A percentile compares a stretch with the other conserved stretches of the same genome.
Conservation (phyloP, 2,113 vertebrate genomes). For the Clarias gariepinus region DNA sequence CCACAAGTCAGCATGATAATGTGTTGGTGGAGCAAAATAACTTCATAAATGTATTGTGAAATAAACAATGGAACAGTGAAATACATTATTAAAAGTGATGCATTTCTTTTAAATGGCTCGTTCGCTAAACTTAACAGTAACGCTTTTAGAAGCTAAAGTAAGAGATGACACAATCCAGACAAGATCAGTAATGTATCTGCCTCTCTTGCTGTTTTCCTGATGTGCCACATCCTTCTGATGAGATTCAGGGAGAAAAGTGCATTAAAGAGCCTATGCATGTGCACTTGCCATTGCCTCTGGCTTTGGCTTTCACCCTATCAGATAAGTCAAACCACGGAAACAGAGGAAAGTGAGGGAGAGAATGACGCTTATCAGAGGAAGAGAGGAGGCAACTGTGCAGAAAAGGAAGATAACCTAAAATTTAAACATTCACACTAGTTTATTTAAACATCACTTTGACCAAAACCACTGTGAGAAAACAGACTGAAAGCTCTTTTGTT, state of each 20-base stretch:
- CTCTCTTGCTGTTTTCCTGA: constrained; percentile 55
- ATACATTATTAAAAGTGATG: no score
- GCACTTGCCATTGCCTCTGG: constrained; percentile 41
- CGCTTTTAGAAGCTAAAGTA: constrained; percentile 7
- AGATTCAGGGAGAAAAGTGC: constrained; percentile 8
- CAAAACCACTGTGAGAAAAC: constrained; percentile 9
- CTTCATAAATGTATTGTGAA: no score
- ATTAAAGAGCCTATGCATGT: constrained; percentile 24
- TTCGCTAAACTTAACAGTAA: constrained; percentile 5
- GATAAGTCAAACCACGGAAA: constrained; percentile 57
- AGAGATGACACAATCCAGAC: constrained; percentile 33
- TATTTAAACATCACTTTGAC: constrained; percentile 31
- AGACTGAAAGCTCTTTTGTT: not conserved
- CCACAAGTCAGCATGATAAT: no score
- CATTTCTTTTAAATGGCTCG: not conserved
- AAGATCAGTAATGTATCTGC: constrained; percentile 24
- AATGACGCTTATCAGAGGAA: constrained; percentile 68
- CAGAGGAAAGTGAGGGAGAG: constrained; percentile 52
- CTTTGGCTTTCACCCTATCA: constrained; percentile 57
- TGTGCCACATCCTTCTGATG: constrained; percentile 38
- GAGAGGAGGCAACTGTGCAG: constrained; percentile 64
- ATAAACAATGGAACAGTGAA: no score
- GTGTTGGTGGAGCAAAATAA: no score
- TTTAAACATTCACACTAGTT: constrained; percentile 41
- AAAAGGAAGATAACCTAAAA: constrained; percentile 58